phyloP scores from a whole-genome alignment of 2,888 invertebrate species.

The Harpagoxenus sublaevis region DNA sequence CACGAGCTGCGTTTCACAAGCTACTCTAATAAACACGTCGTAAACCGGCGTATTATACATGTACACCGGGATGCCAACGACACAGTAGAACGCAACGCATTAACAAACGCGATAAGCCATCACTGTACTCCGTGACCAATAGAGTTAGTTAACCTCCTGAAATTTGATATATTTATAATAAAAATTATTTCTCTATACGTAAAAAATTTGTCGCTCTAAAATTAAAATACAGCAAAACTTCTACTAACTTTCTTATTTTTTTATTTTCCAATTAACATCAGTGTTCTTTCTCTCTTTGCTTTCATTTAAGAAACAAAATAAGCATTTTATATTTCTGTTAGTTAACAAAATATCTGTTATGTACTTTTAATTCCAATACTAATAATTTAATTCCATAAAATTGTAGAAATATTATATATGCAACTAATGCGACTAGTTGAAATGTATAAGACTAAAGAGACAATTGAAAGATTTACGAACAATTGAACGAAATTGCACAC shows the following conservation, averaged over 20 bases:
- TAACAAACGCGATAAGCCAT: constrained; percentile 58
- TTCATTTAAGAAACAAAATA: neutral
- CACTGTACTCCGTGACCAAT: neutral
- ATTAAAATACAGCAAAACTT: neutral
- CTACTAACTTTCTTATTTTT: neutral
- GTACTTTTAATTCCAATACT: neutral
- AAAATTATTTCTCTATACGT: neutral
- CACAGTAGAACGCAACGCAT: constrained; percentile 55
- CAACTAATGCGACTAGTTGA: neutral
- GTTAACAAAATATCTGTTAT: too few species aligned
- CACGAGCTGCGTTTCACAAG: constrained; percentile 56
- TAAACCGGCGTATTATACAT: constrained; percentile 70
- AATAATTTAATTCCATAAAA: neutral
- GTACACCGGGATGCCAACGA: constrained; percentile 50
- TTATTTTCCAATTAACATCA: neutral
- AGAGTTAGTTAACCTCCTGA: neutral
- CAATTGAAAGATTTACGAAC: neutral
- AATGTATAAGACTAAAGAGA: neutral
- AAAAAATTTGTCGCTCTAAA: neutral
- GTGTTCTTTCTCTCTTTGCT: neutral
- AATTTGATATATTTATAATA: neutral
- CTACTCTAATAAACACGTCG: constrained; percentile 77
- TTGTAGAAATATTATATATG: neutral
- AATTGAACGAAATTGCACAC: neutral
- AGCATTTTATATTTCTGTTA: neutral